Percentiles rank a stretch among this genome's conserved stretches.
Conservation (phyloP, 2,888 invertebrate species). For the Minunthozetes semirufus region DNA sequence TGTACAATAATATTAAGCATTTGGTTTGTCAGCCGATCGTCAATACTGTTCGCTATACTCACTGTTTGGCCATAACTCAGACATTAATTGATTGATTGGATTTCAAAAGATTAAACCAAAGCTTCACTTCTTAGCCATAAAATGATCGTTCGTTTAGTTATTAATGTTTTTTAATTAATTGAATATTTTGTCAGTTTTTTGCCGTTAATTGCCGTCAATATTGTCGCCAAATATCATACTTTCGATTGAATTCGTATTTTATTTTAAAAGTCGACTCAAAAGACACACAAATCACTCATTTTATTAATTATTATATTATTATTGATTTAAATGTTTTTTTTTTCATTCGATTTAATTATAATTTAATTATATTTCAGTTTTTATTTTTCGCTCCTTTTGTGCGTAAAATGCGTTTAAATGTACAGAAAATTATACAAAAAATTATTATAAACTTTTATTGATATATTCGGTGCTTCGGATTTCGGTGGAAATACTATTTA, state of each 20-base stretch:
- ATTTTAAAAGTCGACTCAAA: background rate
- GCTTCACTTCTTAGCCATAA: constrained; percentile 25
- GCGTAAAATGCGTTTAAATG: constrained; percentile 17
- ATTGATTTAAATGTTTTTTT: constrained; percentile 1
- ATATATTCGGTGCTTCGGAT: constrained; percentile 22
- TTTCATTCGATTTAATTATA: background rate
- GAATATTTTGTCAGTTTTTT: too few relatives aligned
- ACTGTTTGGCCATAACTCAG: constrained; percentile 16
- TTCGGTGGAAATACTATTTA: constrained; percentile 18
- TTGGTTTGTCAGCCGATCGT: background rate
- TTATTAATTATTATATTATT: constrained; percentile 5
- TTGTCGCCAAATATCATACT: constrained; percentile 6
- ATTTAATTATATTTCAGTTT: constrained; percentile 3
- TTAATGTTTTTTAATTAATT: background rate
- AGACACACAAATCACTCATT: constrained; percentile 2
- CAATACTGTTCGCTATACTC: constrained; percentile 6
- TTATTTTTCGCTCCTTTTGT: constrained; percentile 8
- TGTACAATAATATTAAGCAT: background rate
- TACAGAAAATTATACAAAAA: background rate
- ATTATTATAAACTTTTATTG: constrained; percentile 14
- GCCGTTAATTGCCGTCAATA: background rate
- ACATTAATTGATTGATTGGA: constrained; percentile 6
- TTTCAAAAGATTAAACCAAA: constrained; percentile 9
- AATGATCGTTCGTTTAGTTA: background rate
- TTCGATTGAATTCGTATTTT: constrained; percentile 7